A percentile compares a stretch with the other conserved stretches of the same genome.
These are phyloP conservation scores for Prietella phreatophila DNA, from an alignment of 2,113 vertebrate species.

Conservation along the genomic window DNA sequence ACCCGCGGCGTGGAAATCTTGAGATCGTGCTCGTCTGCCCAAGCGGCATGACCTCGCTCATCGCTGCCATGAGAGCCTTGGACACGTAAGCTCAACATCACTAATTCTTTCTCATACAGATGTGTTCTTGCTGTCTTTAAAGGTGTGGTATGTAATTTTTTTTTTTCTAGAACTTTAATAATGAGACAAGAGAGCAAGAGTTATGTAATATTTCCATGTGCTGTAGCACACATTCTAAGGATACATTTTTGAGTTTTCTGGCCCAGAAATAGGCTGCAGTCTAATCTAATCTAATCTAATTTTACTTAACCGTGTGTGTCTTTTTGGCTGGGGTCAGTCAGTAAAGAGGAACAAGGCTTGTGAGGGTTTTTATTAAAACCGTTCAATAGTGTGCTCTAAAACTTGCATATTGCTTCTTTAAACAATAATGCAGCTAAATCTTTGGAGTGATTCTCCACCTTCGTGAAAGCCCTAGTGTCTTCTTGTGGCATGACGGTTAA, in stretches of 20 bases:
- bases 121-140: neutral
- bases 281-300: neutral
- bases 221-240: neutral
- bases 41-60: conserved; percentile 88
- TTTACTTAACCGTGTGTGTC: neutral
- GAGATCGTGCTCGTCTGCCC: conserved; percentile 85
- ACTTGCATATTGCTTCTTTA: neutral
- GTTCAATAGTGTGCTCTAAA: neutral
- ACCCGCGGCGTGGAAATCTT: conserved; percentile 85
- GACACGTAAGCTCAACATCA: conserved; percentile 76
- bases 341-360: neutral
- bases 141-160: neutral
- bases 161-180: neutral
- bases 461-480: neutral
- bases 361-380: neutral
- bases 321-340: neutral
- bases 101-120: neutral
- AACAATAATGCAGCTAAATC: neutral
- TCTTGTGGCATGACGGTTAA: no score
- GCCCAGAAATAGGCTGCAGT: neutral
- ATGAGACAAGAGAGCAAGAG: neutral
- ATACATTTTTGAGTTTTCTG: neutral
- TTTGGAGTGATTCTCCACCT: neutral
- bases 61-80: conserved; percentile 80
- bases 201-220: neutral